Conservation (phyloP, 1,140 invertebrate species). For the Popillia japonica region DNA sequence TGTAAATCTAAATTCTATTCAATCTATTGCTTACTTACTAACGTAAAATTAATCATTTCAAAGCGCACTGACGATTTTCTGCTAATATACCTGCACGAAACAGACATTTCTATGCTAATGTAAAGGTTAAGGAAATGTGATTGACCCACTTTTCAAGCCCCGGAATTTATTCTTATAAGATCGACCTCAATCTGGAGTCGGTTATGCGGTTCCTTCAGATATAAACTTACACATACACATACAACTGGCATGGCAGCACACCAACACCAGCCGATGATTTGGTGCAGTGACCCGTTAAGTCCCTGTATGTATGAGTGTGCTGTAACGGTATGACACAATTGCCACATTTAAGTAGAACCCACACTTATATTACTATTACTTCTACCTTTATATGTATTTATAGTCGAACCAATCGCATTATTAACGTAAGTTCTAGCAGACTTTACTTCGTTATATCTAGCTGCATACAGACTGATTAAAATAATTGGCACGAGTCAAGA, state of each 20-base stretch:
- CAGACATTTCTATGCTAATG: slow-evolving; percentile 18
- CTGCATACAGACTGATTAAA: not conserved
- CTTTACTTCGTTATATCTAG: not conserved
- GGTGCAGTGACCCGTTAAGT: slow-evolving; percentile 13
- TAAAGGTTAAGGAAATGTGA: slow-evolving; percentile 18
- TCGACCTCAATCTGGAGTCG: slow-evolving; percentile 10
- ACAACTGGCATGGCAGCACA: not conserved
- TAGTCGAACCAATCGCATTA: not conserved
- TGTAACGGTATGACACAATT: slow-evolving; percentile 18
- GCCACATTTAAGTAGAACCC: slow-evolving; percentile 17
- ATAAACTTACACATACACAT: not conserved
- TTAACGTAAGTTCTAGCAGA: not conserved
- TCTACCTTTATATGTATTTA: not conserved
- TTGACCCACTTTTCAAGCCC: slow-evolving; percentile 1
- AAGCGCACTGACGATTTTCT: not conserved
- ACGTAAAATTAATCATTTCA: not conserved
- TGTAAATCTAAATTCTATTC: not conserved
- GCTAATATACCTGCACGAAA: not conserved
- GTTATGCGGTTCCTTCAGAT: slow-evolving; percentile 10
- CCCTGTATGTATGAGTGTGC: not conserved
- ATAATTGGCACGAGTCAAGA: not conserved
- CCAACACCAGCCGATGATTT: slow-evolving; percentile 8
- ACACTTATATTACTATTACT: not conserved
- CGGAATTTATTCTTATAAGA: slow-evolving; percentile 19
- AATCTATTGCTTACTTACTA: not conserved